These are phyloP conservation scores for Podilymbus podiceps DNA, from an alignment of 2,113 vertebrate species.

Conservation along the genomic window DNA sequence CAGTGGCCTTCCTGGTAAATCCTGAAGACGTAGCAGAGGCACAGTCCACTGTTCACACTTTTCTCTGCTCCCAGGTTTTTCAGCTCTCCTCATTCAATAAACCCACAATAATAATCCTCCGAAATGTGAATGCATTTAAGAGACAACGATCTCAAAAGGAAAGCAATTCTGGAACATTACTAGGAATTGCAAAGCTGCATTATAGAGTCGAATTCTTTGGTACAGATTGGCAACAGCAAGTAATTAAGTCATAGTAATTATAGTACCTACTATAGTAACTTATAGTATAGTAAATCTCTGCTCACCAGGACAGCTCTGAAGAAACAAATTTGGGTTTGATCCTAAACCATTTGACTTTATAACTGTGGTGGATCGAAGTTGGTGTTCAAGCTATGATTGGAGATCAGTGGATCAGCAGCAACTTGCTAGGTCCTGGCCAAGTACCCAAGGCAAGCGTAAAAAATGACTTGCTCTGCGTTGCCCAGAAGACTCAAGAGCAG, in stretches of 20 bases:
- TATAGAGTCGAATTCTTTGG: background rate
- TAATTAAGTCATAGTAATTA: background rate
- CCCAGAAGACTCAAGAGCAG: background rate
- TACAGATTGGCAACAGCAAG: background rate
- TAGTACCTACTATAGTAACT: too few species aligned
- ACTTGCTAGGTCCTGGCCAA: background rate
- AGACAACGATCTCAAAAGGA: background rate
- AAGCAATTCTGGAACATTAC: background rate
- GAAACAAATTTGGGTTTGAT: background rate
- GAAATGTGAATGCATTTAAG: background rate
- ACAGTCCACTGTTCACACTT: background rate
- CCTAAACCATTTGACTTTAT: background rate
- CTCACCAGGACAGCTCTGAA: background rate
- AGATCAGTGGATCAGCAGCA: background rate
- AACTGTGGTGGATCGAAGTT: background rate
- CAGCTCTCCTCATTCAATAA: background rate
- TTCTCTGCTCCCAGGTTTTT: background rate
- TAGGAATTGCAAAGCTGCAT: background rate
- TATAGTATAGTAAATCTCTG: background rate
- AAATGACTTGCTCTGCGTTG: background rate
- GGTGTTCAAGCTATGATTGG: background rate
- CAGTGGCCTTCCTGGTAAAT: background rate
- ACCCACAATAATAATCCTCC: background rate
- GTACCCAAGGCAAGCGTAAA: background rate
- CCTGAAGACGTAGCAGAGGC: background rate